These are phyloP conservation scores for Bradypus variegatus DNA, from an alignment of 2,797 vertebrate genomes.

Conservation along the genomic window DNA sequence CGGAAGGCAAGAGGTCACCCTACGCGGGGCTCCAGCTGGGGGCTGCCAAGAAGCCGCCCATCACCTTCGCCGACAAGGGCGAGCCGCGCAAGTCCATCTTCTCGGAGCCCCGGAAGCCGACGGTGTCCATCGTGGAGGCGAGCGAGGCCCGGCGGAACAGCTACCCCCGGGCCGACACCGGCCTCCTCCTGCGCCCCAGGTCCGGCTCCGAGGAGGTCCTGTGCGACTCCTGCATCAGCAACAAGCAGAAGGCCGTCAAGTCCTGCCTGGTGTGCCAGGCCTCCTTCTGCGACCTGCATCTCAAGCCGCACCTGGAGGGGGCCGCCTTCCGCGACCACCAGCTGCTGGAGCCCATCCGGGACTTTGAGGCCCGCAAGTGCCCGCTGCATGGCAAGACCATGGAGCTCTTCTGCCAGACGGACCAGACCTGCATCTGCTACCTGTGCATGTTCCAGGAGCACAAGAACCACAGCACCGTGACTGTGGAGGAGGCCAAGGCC, in stretches of 20 bases:
- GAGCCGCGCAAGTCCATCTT: conserved; percentile 75
- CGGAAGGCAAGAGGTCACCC: conserved; percentile 70
- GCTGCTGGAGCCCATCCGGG: conserved; percentile 92
- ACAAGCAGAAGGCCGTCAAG: conserved; percentile 93
- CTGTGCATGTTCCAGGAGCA: conserved; percentile 97
- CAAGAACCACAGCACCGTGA: conserved; percentile 96
- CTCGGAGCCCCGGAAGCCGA: conserved; percentile 70
- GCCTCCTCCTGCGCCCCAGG: conserved; percentile 58
- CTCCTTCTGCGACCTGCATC: conserved; percentile 93
- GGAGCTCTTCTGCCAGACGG: conserved; percentile 96
- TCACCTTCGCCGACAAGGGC: conserved; percentile 73
- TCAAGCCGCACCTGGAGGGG: conserved; percentile 94
- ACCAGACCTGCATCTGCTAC: conserved; percentile 98
- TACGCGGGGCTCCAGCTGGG: conserved; percentile 71
- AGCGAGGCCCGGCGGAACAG: conserved; percentile 66
- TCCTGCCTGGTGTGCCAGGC: conserved; percentile 96
- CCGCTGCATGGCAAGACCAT: conserved; percentile 95
- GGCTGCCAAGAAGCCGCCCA: conserved; percentile 64
- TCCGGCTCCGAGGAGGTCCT: conserved; percentile 84
- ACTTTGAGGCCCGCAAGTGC: conserved; percentile 95
- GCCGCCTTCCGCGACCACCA: conserved; percentile 95
- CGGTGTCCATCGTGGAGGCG: conserved; percentile 65
- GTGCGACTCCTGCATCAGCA: conserved; percentile 94
- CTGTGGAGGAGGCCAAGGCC: conserved; percentile 91
- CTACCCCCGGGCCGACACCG: conserved; percentile 61